Evolutionary conservation across 2,888 invertebrate genomes (phyloP), one percentile per base, ranked within the genome.

Genomic region (Drosophila pegasa): DNA sequence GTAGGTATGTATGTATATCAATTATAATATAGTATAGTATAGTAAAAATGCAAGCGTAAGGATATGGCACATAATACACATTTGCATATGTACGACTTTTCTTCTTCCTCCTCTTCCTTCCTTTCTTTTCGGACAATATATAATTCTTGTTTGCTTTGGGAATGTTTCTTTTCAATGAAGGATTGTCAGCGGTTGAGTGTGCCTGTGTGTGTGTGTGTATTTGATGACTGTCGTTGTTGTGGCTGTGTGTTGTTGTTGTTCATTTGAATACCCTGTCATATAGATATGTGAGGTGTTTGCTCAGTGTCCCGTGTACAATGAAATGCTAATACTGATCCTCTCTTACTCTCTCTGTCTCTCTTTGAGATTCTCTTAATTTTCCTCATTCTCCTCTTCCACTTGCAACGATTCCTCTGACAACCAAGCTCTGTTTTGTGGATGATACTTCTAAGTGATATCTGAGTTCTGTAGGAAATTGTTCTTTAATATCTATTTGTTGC

Each of bases 31-130:
- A 35, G 20, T 51, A 38, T 52, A 52, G 51, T 67, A 68, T 75
- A 75, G 78, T 75, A 74, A 78, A 82, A 82, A 83, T 84, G 85
- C 83, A 84, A 88, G 83, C 83, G 65, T 86, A 86, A 82, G 83
- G 83, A 84, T 84, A 84, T 84, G 83, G 83, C 88, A 88, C 86
- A 84, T 82, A 82, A 80, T 78, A 85, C 82, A 73, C 63, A 65
- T 75, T 71, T 57, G 75, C 57, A 72, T 69, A 77, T 75, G 78
- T 52, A 77, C 76, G 58, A 64, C 43, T 60, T 60, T 51, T 43
- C 27, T 25, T 29, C 37, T 10, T 22, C 10, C 14, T 37, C n/a
- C 37, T 18, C 16, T 27, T 10, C 9, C 9, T 37, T 27, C 3
- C 29, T 20, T 40, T 43, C 33, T 33, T 33, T 35, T 66, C 64